phyloP scores from a whole-genome alignment of 37 sponge, comb jelly and placozoan genomes.

The Halisarca cf. caerulea region DNA sequence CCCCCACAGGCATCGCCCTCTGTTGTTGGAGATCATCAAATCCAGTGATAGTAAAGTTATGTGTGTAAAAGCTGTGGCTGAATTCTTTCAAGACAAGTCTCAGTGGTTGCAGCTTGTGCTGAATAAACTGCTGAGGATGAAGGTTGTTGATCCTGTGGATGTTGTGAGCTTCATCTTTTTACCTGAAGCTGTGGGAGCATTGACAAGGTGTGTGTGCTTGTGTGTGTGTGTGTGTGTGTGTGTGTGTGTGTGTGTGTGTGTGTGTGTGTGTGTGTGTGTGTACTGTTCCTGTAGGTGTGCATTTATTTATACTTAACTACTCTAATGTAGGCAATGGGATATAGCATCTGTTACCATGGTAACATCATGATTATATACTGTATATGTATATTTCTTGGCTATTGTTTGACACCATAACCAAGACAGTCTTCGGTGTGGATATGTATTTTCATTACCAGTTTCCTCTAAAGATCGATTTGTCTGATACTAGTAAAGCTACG shows the following conservation, averaged over 20 bases:
- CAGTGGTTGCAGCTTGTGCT: conserved; percentile 73
- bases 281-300: neutral
- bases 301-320: too few relatives aligned
- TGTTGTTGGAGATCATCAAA: conserved; percentile 58
- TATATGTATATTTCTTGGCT: too few relatives aligned
- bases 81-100: conserved; percentile 58
- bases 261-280: conserved; percentile 23
- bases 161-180: conserved; percentile 59
- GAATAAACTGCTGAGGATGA: conserved; percentile 71
- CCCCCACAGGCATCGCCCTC: conserved; percentile 57
- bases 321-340: too few relatives aligned
- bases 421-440: too few relatives aligned
- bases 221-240: conserved; percentile 34
- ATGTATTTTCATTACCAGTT: too few relatives aligned
- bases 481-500: too few relatives aligned
- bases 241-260: conserved; percentile 42
- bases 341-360: too few relatives aligned
- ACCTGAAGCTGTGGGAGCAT: conserved; percentile 29
- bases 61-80: conserved; percentile 60
- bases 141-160: conserved; percentile 59
- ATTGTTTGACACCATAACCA: too few relatives aligned
- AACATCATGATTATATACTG: too few relatives aligned
- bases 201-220: conserved; percentile 42
- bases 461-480: too few relatives aligned
- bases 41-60: conserved; percentile 46